phyloP scores from a whole-genome alignment of 2,797 vertebrate genomes.

The Trematomus bernacchii region DNA sequence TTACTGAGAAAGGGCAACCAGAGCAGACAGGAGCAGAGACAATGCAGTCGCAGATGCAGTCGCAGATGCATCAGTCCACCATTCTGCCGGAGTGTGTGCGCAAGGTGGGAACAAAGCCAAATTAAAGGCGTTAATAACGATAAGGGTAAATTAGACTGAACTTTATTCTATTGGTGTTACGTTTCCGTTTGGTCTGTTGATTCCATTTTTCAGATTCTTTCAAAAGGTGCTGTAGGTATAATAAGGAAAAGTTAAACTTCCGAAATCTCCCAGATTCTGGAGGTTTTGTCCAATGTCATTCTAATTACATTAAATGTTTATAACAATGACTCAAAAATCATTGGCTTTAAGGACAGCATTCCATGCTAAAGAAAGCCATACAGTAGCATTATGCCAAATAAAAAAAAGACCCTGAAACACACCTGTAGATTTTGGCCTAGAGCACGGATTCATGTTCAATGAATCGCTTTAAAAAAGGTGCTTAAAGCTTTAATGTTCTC shows the following conservation, averaged over 20 bases:
- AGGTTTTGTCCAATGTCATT: background rate
- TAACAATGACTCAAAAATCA: background rate
- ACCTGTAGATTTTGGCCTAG: background rate
- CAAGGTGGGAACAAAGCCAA: conserved; percentile 28
- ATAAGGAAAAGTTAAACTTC: conserved; percentile 1
- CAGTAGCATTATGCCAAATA: background rate
- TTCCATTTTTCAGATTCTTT: background rate
- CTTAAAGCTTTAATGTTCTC: background rate
- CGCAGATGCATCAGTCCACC: conserved; percentile 1
- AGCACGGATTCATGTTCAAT: background rate
- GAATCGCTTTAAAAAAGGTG: background rate
- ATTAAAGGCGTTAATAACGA: background rate
- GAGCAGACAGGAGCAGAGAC: background rate
- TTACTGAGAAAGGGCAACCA: conserved; percentile 17
- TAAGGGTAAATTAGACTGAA: background rate
- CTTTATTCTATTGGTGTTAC: background rate
- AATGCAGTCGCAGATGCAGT: conserved; percentile 52
- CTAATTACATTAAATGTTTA: conserved; percentile 9
- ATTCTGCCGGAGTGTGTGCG: conserved; percentile 40
- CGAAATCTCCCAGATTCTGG: background rate
- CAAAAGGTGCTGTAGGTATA: conserved; percentile 1
- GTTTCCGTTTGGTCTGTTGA: conserved; percentile 10
- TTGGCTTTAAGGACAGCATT: background rate
- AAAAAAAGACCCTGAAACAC: background rate
- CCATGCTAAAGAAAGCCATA: background rate